Evolutionary conservation across 1,140 invertebrate genomes (phyloP).

Genomic region (Andrena cerasifolii): DNA sequence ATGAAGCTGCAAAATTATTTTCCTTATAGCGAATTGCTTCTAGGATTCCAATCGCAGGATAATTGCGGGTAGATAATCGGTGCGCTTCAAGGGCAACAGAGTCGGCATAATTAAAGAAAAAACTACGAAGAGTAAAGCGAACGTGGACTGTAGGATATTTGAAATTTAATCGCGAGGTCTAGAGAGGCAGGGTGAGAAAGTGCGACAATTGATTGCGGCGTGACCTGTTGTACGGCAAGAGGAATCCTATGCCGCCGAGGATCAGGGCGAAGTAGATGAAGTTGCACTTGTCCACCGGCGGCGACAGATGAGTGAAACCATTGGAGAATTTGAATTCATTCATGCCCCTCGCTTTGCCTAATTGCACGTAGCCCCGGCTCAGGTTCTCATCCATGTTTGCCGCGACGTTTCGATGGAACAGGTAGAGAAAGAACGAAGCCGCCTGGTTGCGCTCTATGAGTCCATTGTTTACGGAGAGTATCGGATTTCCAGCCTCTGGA

Average conservation of each 20-base stretch:
- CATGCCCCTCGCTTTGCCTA: slow-evolving; percentile 82
- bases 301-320: slow-evolving; percentile 84
- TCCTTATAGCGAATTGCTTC: not conserved
- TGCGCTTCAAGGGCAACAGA: too few species aligned
- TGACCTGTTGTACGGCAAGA: slow-evolving; percentile 95
- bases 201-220: not conserved
- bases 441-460: slow-evolving; percentile 2
- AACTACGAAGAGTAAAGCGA: too few species aligned
- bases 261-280: slow-evolving; percentile 91
- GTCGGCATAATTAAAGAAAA: too few species aligned
- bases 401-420: not conserved
- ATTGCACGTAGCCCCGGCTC: slow-evolving; percentile 86
- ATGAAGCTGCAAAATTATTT: slow-evolving; percentile 88
- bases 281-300: slow-evolving; percentile 89
- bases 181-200: not conserved
- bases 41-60: too few species aligned
- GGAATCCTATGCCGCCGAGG: slow-evolving; percentile 93
- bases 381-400: slow-evolving; percentile 86
- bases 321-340: slow-evolving; percentile 83
- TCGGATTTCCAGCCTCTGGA: not conserved
- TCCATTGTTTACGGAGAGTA: slow-evolving; percentile 26
- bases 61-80: too few species aligned
- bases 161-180: not conserved
- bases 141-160: slow-evolving; percentile 7
- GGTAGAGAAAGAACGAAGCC: not conserved